These are phyloP conservation scores for Penelope pileata DNA, from an alignment of 2,113 vertebrate species.

Conservation along the genomic window DNA sequence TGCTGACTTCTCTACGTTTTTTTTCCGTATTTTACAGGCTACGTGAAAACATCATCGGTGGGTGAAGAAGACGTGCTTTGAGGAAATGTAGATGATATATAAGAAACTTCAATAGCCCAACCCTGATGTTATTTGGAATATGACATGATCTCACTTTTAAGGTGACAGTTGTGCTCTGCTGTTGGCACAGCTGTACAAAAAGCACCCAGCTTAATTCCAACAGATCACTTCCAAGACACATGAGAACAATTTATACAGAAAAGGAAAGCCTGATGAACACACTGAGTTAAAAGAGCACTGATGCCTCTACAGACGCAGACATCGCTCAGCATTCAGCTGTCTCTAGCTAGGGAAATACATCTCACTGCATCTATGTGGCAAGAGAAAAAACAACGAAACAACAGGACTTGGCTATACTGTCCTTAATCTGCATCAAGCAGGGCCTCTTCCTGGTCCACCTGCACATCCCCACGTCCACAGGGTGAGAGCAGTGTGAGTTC, in stretches of 20 bases:
- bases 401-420: neutral
- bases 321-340: neutral
- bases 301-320: neutral
- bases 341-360: neutral
- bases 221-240: neutral
- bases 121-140: neutral
- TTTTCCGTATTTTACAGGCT: neutral
- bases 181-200: neutral
- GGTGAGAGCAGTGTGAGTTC: fast-evolving
- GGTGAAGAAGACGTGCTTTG: neutral
- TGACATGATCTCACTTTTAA: neutral
- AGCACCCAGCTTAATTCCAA: neutral
- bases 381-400: neutral
- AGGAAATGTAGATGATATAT: neutral
- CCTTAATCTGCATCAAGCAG: neutral
- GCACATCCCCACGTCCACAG: neutral
- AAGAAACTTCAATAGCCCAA: neutral
- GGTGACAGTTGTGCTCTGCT: neutral
- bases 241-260: neutral
- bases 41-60: neutral
- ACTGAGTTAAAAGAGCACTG: neutral
- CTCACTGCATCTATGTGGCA: fast-evolving
- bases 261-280: neutral
- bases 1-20: neutral
- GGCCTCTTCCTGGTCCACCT: no score